Base-by-base conservation (phyloP, 37 sponge, comb jelly and placozoan species). In the Dysidea cf. avara region DNA sequence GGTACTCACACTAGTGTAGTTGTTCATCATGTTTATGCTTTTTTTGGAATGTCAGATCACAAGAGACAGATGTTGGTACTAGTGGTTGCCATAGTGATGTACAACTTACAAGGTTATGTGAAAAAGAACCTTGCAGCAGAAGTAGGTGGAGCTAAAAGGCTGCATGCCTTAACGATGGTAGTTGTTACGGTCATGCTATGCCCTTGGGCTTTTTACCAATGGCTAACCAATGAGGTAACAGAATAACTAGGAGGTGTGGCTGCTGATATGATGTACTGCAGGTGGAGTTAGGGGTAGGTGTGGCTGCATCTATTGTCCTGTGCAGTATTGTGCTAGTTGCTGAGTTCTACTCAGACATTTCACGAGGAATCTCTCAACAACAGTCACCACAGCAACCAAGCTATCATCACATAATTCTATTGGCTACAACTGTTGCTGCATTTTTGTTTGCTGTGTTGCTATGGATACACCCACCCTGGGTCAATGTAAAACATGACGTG, bases 41-140 rank as follows among this genome's bases (percentile, higher is more conserved):
- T 83, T 30, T 68, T 93, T 32, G 96, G 96, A 49, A 90, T 96
- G 4, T 91, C 97, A n/a, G 97, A 96, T 60, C 97, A 96, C 63
- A 89, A 86, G 82, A 86, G 93, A 34, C 94, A 94, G 24, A 69
- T 90, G 11, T 79, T 92, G 16, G 43, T 92, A 14, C 74, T 96
- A 33, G 32, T 92, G 40, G 39, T 73, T 40, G 97, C 84, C 2
- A 30, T 96, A 37, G 62, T 70, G 35, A 53, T 92, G 54, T 52
- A 51, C 56, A 57, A 79, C 5, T 50, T 81, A 18, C 90, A 86
- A 74, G 74, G 74, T 34, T 79, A 59, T 25, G 18, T 75, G 29
- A 77, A 71, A 33, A 82, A 84, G 46, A 88, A 80, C 16, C 79
- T 92, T 18, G 83, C 97, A 12, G 94, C 89, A 3, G 90, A 91